Evolutionary conservation across 1,140 invertebrate genomes (phyloP), one percentile per base, ranked within the genome.

Genomic region (Meloidogyne exigua): DNA sequence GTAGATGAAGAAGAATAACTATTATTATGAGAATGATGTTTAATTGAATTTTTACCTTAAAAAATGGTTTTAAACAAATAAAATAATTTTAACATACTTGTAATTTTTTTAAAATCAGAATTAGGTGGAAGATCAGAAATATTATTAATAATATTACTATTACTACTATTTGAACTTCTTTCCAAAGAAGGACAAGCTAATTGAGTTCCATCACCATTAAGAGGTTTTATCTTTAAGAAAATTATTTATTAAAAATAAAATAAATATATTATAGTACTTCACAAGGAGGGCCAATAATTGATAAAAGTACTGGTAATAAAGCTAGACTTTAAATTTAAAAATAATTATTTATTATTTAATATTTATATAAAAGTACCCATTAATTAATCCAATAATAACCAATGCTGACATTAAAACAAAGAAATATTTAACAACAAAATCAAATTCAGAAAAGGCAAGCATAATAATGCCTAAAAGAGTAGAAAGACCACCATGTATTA

Each of bases 371-470:
- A 39, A 39, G 4, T 39, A 39, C 11, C 95, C 94, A 89, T 98
- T 98, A 13, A 95, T 88, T 68, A 81, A 63, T 69, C 95, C 94
- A 76, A 96, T 91, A 18, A 93, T 88, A 11, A 97, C 92, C 0
- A 96, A 90, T 18, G 92, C 92, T 5, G 93, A 88, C 63, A 96
- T 89, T 13, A 95, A 91, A 79, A 92, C 91, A 88, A 95, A 95
- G 88, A 96, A 95, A 89, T 97, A 94, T 79, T 92, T 91, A 44
- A 95, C 92, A 73, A 98, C 94, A 87, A 98, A 98, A 81, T 96
- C 95, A 88, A 98, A 98, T 79, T 97, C 94, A 36, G 95, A 95
- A 72, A 94, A 93, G 2, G 92, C 93, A 32, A 98, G 89, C 92
- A 97, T 92, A 57, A 90, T 88, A 2, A 95, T 92, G 0, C 94